These are phyloP conservation scores for Strongylocentrotus purpuratus DNA, from an alignment of 35 echinoderm and acorn worm genomes.

Conservation along the genomic window DNA sequence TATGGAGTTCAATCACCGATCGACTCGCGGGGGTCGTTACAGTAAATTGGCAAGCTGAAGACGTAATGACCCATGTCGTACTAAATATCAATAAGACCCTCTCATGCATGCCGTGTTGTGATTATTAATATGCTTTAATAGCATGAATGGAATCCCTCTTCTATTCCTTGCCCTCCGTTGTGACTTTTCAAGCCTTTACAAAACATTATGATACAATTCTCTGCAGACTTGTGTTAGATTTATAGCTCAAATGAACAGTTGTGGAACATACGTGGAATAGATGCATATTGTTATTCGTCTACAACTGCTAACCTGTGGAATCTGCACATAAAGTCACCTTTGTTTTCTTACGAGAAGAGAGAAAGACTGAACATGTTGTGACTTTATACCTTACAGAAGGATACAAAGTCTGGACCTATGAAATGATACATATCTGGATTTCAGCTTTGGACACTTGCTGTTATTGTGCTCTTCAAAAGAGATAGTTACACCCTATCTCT, in stretches of 20 bases:
- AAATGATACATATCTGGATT: not conserved
- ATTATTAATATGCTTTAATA: constrained; percentile 14
- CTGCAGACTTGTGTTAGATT: not conserved
- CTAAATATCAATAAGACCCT: not conserved
- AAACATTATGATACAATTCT: not conserved
- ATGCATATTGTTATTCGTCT: not conserved
- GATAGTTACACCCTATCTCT: no score
- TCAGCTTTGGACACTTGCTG: not conserved
- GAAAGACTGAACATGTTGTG: not conserved
- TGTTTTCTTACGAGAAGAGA: no score
- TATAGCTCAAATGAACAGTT: not conserved
- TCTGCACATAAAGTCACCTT: not conserved
- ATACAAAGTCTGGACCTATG: not conserved
- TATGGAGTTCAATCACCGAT: not conserved
- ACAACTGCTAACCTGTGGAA: not conserved
- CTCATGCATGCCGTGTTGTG: not conserved
- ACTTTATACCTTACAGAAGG: not conserved
- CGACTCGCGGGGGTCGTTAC: not conserved
- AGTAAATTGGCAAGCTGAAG: not conserved
- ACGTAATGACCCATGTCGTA: not conserved
- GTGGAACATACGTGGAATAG: not conserved
- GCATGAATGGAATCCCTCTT: not conserved
- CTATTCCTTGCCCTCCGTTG: not conserved
- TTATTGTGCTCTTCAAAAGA: no score
- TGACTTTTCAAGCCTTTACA: not conserved